Base-by-base conservation (phyloP, 2,888 invertebrate species). In the Mesopsocus fuscifrons region DNA sequence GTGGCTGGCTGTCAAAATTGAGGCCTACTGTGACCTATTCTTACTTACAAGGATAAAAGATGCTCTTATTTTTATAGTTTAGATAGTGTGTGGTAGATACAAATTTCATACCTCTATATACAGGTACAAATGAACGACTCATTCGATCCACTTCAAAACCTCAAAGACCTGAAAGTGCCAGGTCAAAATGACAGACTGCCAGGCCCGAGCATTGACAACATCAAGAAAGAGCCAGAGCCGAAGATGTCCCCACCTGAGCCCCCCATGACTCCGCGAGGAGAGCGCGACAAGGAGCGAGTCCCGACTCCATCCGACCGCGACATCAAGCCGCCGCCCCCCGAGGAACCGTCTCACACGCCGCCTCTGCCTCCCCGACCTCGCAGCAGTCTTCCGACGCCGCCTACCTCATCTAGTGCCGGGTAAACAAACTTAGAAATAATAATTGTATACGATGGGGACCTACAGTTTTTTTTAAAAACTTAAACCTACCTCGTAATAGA, bases 111-210 rank as follows among this genome's bases (percentile, higher is more conserved):
- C n/a, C n/a, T n/a, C n/a, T n/a, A 26, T 26, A 9, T 11, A 11
- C 26, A 26, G 26, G 26, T 26, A 11, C 26, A 6, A 26, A 26
- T 26, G 26, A 26, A 26, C 11, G 26, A 26, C 6, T 26, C 26
- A 26, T 38, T 38, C 20, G 80, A 82, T 64, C 82, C 82, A 2
- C 57, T 82, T 48, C 81, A 82, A 54, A 79, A 79, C 50, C 61
- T 82, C 6, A 78, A 80, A 56, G 81, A 81, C 58, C 80, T 82
- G 1, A 81, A 81, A 66, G 79, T 81, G 6, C 77, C 78, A 31
- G 77, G 78, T 55, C 71, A 74, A 45, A 67, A 71, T 34, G 68
- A 69, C 26, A 53, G 57, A 41, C 72, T 74, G 55, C 64, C 71
- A 35, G 77, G 77, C 5, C 75, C 78, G 15, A 67, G 71, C 50